These are phyloP conservation scores for Grantiella picta DNA, from an alignment of 2,113 vertebrate species.

Conservation along the genomic window DNA sequence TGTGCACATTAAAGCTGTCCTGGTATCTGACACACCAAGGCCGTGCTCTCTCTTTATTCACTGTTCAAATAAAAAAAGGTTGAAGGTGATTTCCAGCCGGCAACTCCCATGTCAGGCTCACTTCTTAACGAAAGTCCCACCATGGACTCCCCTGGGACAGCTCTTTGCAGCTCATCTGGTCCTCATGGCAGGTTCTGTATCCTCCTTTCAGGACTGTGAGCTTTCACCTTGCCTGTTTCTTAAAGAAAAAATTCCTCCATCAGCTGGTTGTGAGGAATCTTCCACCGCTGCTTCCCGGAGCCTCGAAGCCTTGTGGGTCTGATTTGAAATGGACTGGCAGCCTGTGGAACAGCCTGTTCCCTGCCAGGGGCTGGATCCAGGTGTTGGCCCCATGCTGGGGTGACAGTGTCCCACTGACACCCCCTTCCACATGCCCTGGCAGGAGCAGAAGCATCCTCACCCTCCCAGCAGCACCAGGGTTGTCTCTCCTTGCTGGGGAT, in stretches of 20 bases:
- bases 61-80: neutral
- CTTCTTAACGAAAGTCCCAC: rapidly evolving
- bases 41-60: neutral
- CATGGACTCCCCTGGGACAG: rapidly evolving
- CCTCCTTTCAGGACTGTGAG: rapidly evolving
- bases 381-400: neutral
- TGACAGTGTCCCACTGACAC: rapidly evolving
- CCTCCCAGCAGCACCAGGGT: neutral
- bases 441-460: neutral
- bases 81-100: neutral
- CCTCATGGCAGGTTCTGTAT: neutral
- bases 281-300: neutral
- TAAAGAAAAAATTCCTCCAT: neutral
- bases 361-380: neutral
- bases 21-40: neutral
- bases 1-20: neutral
- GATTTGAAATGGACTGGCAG: neutral
- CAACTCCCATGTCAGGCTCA: neutral
- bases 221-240: neutral
- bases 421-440: rapidly evolving
- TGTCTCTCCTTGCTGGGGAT: neutral
- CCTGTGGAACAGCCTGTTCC: neutral
- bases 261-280: neutral
- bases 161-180: neutral
- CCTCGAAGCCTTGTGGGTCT: rapidly evolving